These are phyloP conservation scores for Danaus melanippus DNA, from an alignment of 1,140 invertebrate species.

Conservation along the genomic window DNA sequence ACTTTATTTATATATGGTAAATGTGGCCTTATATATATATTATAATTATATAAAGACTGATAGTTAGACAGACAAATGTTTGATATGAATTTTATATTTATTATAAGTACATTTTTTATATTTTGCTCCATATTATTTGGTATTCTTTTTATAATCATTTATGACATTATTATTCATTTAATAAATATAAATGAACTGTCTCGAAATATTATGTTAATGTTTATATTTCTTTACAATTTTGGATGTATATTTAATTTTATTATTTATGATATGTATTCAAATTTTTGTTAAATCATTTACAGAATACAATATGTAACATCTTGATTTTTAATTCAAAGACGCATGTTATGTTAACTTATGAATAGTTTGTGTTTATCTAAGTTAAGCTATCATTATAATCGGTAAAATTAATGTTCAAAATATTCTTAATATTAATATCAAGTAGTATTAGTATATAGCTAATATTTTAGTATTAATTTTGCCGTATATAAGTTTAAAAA, in stretches of 20 bases:
- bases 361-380: constrained; percentile 22
- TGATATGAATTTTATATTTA: constrained; percentile 18
- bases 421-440: constrained; percentile 25
- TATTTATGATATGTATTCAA: too few relatives aligned
- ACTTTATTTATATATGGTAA: constrained; percentile 5
- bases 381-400: constrained; percentile 12
- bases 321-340: constrained; percentile 14
- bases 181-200: too few relatives aligned
- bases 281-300: constrained; percentile 2
- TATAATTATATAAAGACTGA: constrained; percentile 20
- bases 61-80: constrained; percentile 8
- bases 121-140: constrained; percentile 12
- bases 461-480: constrained; percentile 25
- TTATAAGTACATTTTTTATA: constrained; percentile 11
- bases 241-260: too few relatives aligned
- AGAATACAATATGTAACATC: background rate
- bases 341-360: constrained; percentile 20
- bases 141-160: constrained; percentile 12
- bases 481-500: constrained; percentile 8
- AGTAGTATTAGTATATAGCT: constrained; percentile 22
- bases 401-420: constrained; percentile 23
- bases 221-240: too few relatives aligned
- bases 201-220: too few relatives aligned
- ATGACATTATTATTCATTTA: too few relatives aligned
- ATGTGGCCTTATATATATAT: constrained; percentile 15